Evolutionary conservation across 1,140 invertebrate genomes (phyloP), one percentile per base, ranked within the genome.

Genomic region (Trypoxylus dichotomus): DNA sequence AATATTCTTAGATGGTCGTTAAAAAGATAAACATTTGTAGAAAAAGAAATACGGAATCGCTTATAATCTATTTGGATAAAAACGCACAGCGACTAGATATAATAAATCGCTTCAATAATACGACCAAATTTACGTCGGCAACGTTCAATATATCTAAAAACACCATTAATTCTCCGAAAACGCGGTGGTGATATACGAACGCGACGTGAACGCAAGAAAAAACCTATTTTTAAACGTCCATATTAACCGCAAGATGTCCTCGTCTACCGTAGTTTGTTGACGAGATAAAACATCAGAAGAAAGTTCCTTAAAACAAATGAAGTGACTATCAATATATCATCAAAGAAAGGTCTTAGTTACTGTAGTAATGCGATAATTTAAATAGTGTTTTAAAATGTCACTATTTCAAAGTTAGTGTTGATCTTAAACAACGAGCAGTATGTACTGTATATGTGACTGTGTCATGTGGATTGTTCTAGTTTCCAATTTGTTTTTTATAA

Each of bases 71-170:
- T 15, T 8, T 8, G 37, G 8, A 43, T 15, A 43, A 43, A 43
- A 54, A 54, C 19, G 47, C 19, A n/a, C 3, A 54, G 47, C 15
- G 47, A 54, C 15, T 19, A 54, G 47, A 54, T 54, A 54, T 54
- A 54, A 54, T 54, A 54, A 54, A 54, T 54, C 47, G 47, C 19
- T 54, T 54, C 19, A 54, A 54, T 54, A 54, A 54, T 54, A 54
- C 47, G 19, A 15, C 47, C 47, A 54, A 54, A 54, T 54, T 19
- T 54, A 54, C 19, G 47, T 54, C 47, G 47, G 19, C 47, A 54
- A 54, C 47, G 47, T 54, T 54, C 19, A 54, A 54, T 54, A 54
- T 54, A 54, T 54, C 47, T 54, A 54, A 54, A 54, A 54, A 54
- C 47, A 54, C 19, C 47, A 54, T 54, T 54, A 54, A 54, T 54